These are phyloP conservation scores for Lepidonotus clava DNA, from an alignment of 2,888 invertebrate species.

Conservation along the genomic window DNA sequence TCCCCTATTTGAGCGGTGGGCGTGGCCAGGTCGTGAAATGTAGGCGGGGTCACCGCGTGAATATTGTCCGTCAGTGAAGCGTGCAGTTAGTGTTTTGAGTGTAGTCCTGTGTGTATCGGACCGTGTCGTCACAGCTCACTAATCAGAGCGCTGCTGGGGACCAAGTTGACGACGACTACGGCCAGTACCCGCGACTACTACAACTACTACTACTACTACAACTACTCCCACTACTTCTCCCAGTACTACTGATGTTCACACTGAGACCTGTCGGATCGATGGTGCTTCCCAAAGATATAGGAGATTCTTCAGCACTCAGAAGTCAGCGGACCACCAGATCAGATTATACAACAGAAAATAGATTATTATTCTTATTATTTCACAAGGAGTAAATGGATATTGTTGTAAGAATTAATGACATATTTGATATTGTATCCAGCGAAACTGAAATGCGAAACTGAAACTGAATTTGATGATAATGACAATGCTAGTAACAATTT, in stretches of 20 bases:
- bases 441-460: conserved; percentile 41
- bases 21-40: background rate
- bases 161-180: background rate
- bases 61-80: background rate
- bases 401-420: background rate
- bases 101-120: conserved; percentile 10
- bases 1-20: background rate
- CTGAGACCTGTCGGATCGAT: background rate
- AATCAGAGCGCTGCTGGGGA: background rate
- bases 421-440: conserved; percentile 4
- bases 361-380: conserved; percentile 23
- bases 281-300: conserved; percentile 31
- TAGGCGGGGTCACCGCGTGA: background rate
- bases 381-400: too few species aligned
- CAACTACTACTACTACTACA: background rate
- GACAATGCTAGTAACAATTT: background rate
- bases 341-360: background rate
- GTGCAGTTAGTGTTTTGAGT: background rate
- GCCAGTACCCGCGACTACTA: background rate
- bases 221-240: background rate
- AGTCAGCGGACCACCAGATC: background rate
- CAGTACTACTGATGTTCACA: background rate
- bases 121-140: background rate
- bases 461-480: too few species aligned
- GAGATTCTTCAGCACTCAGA: background rate